Percentiles rank a stretch among this genome's conserved stretches.
Evolutionary conservation across 1,140 invertebrate species (phyloP).

Genomic region (Drosophila truncata): DNA sequence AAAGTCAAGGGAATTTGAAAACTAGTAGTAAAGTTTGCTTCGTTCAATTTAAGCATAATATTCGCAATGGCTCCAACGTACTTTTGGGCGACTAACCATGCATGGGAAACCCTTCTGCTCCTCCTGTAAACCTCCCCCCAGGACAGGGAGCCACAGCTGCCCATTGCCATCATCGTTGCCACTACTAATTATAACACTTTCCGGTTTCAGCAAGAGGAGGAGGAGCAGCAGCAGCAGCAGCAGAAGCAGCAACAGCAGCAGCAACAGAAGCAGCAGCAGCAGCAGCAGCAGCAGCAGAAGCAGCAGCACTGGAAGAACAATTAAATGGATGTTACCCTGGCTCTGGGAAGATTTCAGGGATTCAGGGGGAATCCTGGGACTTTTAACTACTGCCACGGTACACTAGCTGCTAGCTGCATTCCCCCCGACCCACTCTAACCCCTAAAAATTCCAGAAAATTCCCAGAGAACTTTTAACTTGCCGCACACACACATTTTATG

Average conservation of each 20-base stretch:
- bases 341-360: not conserved
- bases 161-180: constrained; percentile 40
- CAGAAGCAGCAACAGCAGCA: constrained; percentile 12
- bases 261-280: not conserved
- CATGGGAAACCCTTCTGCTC: constrained; percentile 5
- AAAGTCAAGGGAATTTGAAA: constrained; percentile 3
- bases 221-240: not conserved
- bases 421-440: not conserved
- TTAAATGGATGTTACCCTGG: constrained; percentile 45
- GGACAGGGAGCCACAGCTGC: constrained; percentile 12
- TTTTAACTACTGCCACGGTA: constrained; percentile 25
- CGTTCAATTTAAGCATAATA: constrained; percentile 34
- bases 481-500: constrained; percentile 58
- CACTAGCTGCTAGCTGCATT: constrained; percentile 10
- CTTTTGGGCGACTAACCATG: constrained; percentile 21
- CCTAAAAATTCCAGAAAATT: not conserved
- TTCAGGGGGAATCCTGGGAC: not conserved
- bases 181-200: constrained; percentile 77
- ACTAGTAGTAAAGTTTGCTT: constrained; percentile 24
- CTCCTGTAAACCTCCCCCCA: no score
- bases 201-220: not conserved
- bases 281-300: not conserved
- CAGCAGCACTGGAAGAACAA: constrained; percentile 36
- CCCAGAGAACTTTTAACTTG: constrained; percentile 50
- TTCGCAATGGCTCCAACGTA: constrained; percentile 11